A percentile compares a stretch with the other conserved stretches of the same genome.
These are phyloP conservation scores for Caenorhabditis sinica DNA, from an alignment of 2,888 invertebrate genomes.

Conservation along the genomic window DNA sequence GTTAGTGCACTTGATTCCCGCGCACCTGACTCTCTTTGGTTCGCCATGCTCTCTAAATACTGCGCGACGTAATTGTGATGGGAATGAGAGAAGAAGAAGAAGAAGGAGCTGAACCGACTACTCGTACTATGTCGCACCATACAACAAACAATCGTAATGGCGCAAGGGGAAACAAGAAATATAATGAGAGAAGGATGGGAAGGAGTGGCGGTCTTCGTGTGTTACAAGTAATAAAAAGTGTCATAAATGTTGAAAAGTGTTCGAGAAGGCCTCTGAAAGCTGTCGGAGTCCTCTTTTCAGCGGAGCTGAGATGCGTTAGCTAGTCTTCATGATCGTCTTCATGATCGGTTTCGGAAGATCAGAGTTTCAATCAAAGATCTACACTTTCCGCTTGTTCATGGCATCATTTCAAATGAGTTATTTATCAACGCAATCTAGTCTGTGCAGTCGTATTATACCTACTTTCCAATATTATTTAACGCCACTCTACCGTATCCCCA, in stretches of 20 bases:
- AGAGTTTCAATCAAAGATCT: no score
- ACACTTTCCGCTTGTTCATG: no score
- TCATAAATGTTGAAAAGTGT: conserved; percentile 5
- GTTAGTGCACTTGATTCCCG: conserved; percentile 49
- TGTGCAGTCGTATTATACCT: no score
- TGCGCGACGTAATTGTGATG: conserved; percentile 47
- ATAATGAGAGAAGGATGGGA: conserved; percentile 23
- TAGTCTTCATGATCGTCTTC: no score
- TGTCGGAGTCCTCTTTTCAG: not conserved
- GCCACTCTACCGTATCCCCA: not conserved
- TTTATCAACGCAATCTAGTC: no score
- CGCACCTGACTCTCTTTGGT: conserved; percentile 31
- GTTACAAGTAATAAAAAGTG: conserved; percentile 30
- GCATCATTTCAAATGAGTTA: no score
- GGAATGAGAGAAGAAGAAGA: conserved; percentile 21
- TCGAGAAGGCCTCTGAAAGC: not conserved
- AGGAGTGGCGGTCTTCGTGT: not conserved
- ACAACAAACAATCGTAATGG: conserved; percentile 47
- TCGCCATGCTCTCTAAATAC: conserved; percentile 36
- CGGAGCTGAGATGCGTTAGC: no score
- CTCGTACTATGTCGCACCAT: conserved; percentile 47
- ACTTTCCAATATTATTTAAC: not conserved
- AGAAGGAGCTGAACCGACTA: conserved; percentile 46
- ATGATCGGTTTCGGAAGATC: no score
- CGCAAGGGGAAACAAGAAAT: conserved; percentile 22